These are phyloP conservation scores for Xanthorhoe designata DNA, from an alignment of 2,888 invertebrate species.

Conservation along the genomic window DNA sequence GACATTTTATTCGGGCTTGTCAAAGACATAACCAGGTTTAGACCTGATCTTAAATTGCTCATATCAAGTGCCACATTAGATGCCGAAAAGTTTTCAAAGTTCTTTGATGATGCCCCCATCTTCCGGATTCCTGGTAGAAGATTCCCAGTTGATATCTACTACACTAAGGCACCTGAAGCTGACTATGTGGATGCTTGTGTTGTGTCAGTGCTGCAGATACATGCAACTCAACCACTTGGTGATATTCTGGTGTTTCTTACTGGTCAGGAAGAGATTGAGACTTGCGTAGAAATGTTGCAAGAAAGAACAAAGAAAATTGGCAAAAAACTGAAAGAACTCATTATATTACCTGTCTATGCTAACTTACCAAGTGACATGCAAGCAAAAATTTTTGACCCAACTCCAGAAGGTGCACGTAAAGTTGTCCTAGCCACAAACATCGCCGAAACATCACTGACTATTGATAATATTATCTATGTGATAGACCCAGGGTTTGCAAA, in stretches of 20 bases:
- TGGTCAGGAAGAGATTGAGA: constrained; percentile 96
- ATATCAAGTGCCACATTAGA: constrained; percentile 99
- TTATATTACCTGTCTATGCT: constrained; percentile 98
- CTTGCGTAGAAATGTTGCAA: constrained; percentile 94
- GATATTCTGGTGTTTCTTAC: constrained; percentile 99
- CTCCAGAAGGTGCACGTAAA: constrained; percentile 98
- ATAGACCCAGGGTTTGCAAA: constrained; percentile 99
- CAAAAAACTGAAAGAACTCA: constrained; percentile 95
- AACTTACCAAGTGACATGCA: constrained; percentile 99
- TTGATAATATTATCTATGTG: constrained; percentile 99
- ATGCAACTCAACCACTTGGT: constrained; percentile 97
- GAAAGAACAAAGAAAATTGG: constrained; percentile 97
- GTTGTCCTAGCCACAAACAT: constrained; percentile 99
- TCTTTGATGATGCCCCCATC: constrained; percentile 99
- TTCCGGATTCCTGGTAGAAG: constrained; percentile 98
- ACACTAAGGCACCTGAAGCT: constrained; percentile 99
- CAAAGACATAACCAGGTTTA: constrained; percentile 96
- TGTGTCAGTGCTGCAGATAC: constrained; percentile 98
- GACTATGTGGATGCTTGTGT: constrained; percentile 99
- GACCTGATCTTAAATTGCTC: constrained; percentile 96
- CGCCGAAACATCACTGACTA: constrained; percentile 99
- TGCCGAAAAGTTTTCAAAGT: constrained; percentile 98
- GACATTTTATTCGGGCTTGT: constrained; percentile 99
- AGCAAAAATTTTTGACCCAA: constrained; percentile 99
- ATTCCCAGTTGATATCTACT: constrained; percentile 99